A percentile compares a stretch with the other conserved stretches of the same genome.
phyloP scores from a whole-genome alignment of 2,888 invertebrate genomes.

The Invenusta paracnida region DNA sequence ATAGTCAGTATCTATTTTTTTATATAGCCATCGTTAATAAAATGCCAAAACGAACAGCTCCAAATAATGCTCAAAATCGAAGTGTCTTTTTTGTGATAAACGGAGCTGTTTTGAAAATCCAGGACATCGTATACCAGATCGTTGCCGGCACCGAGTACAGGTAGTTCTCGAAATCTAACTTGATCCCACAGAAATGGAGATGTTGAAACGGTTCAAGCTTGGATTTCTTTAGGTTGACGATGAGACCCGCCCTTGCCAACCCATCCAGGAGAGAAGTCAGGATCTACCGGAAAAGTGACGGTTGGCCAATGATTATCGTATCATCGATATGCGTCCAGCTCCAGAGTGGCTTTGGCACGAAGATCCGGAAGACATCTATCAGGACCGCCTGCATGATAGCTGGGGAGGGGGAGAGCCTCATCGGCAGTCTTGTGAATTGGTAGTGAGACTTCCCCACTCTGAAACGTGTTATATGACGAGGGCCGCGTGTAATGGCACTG shows the following conservation, averaged over 20 bases:
- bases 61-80: too few species aligned
- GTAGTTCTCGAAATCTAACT: not conserved
- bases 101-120: too few species aligned
- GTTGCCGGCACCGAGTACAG: not conserved
- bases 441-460: not conserved
- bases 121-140: too few species aligned
- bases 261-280: not conserved
- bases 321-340: not conserved
- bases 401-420: not conserved
- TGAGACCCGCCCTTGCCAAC: not conserved
- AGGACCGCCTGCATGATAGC: not conserved
- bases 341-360: not conserved
- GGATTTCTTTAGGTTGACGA: not conserved
- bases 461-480: not conserved
- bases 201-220: not conserved
- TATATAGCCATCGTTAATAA: too few species aligned
- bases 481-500: not conserved
- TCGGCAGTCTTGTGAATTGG: not conserved
- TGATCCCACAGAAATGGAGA: not conserved
- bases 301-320: not conserved
- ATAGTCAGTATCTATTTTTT: too few species aligned
- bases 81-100: too few species aligned
- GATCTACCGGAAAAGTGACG: not conserved
- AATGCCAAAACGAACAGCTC: too few species aligned
- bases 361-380: not conserved